phyloP scores from a whole-genome alignment of 2,888 invertebrate genomes.

The Dinocampus coccinellae region DNA sequence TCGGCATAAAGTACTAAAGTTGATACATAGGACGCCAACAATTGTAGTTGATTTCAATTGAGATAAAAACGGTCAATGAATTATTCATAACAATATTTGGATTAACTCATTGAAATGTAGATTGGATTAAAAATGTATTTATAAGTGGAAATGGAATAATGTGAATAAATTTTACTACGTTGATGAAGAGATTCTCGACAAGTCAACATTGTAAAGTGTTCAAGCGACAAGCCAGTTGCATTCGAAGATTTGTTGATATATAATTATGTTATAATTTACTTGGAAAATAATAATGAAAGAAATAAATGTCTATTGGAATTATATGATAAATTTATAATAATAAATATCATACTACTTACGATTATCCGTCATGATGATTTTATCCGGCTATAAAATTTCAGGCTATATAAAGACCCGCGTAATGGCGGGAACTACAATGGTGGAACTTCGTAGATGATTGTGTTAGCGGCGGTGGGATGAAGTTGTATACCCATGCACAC shows the following conservation, averaged over 20 bases:
- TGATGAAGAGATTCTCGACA: no score
- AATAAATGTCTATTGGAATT: no score
- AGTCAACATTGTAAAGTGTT: background rate
- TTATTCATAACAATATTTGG: no score
- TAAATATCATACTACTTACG: constrained; percentile 56
- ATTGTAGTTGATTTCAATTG: no score
- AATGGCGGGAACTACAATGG: constrained; percentile 56
- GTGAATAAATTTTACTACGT: no score
- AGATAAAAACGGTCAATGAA: no score
- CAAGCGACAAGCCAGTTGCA: background rate
- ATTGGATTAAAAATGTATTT: no score
- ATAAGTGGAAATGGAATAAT: no score
- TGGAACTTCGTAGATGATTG: background rate
- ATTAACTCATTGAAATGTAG: no score
- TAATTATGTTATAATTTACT: background rate
- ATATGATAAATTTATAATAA: background rate
- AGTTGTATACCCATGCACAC: background rate
- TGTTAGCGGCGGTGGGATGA: constrained; percentile 28
- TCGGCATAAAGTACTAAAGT: background rate
- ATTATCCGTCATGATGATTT: constrained; percentile 62
- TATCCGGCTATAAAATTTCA: constrained; percentile 25
- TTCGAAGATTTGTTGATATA: constrained; percentile 18
- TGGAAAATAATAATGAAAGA: no score
- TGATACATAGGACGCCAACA: constrained; percentile 8
- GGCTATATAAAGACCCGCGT: constrained; percentile 48